Percentiles rank a stretch among this genome's conserved stretches.
Conservation (phyloP, 2,888 invertebrate genomes). For the Cyclophora punctaria region DNA sequence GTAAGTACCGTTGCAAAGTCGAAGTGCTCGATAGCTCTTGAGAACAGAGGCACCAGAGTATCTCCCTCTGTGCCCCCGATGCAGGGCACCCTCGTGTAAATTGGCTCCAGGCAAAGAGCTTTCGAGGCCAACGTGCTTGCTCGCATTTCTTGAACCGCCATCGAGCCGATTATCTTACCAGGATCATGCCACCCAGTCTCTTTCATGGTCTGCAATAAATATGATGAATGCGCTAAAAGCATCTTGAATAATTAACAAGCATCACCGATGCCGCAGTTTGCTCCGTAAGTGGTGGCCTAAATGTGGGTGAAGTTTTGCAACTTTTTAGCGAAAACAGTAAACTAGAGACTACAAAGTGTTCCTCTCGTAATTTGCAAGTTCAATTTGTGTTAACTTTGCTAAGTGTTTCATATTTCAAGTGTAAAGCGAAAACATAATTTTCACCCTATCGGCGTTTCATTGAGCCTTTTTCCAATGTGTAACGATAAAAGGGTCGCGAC, state of each 20-base stretch:
- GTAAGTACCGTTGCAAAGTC: constrained; percentile 52
- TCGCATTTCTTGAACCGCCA: constrained; percentile 64
- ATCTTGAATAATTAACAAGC: constrained; percentile 18
- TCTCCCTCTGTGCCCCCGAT: constrained; percentile 62
- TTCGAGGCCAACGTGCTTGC: constrained; percentile 61
- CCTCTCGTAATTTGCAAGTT: too few relatives aligned
- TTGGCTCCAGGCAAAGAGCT: constrained; percentile 53
- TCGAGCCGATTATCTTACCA: constrained; percentile 51
- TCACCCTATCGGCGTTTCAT: too few relatives aligned
- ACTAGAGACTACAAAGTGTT: too few relatives aligned
- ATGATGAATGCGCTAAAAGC: constrained; percentile 9
- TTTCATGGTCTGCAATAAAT: constrained; percentile 45
- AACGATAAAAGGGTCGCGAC: neutral
- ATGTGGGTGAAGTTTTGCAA: neutral
- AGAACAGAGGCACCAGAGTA: constrained; percentile 58
- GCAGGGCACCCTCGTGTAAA: constrained; percentile 58
- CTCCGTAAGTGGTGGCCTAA: neutral
- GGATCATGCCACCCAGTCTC: constrained; percentile 64
- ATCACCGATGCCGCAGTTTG: neutral
- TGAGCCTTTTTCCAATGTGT: neutral
- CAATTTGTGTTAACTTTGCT: too few relatives aligned
- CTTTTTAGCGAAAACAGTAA: too few relatives aligned
- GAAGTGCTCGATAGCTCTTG: constrained; percentile 58
- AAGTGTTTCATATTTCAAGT: too few relatives aligned
- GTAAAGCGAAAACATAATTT: too few relatives aligned